A percentile compares a stretch with the other conserved stretches of the same genome.
Evolutionary conservation across 2,888 invertebrate species (phyloP).

Genomic region (Junonia oenone): DNA sequence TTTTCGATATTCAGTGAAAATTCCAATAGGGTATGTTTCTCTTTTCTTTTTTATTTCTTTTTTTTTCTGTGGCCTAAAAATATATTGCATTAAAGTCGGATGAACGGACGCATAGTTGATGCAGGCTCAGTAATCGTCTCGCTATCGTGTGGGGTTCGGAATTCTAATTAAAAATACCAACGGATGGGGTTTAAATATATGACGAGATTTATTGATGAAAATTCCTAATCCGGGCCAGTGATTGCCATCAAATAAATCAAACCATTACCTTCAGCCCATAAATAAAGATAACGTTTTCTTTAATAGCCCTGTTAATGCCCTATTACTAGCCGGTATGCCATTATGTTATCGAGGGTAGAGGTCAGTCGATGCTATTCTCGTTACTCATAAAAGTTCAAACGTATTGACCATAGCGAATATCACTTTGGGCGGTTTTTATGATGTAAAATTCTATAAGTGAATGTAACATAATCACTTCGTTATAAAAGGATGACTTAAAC

Average conservation of each 20-base stretch:
- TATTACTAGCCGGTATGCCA: conserved; percentile 23
- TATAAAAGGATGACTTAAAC: too few species aligned
- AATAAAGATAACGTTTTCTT: conserved; percentile 25
- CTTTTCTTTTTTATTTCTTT: too few species aligned
- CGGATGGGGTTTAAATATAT: background rate
- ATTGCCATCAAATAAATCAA: conserved; percentile 18
- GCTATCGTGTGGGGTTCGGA: too few species aligned
- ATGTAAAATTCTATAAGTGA: too few species aligned
- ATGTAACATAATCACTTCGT: too few species aligned
- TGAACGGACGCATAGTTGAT: too few species aligned
- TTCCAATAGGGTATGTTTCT: too few species aligned
- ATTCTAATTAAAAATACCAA: too few species aligned
- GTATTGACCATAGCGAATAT: background rate
- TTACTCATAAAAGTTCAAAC: background rate
- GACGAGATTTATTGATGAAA: background rate
- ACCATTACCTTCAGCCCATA: conserved; percentile 22
- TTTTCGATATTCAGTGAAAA: too few species aligned
- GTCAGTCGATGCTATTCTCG: conserved; percentile 11
- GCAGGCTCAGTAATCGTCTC: too few species aligned
- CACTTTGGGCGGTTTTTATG: background rate
- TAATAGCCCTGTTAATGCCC: conserved; percentile 25
- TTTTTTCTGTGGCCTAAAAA: too few species aligned
- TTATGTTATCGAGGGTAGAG: conserved; percentile 18
- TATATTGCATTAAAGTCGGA: too few species aligned
- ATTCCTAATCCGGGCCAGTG: background rate